phyloP scores from a whole-genome alignment of 2,113 vertebrate genomes.

The Antennarius striatus region DNA sequence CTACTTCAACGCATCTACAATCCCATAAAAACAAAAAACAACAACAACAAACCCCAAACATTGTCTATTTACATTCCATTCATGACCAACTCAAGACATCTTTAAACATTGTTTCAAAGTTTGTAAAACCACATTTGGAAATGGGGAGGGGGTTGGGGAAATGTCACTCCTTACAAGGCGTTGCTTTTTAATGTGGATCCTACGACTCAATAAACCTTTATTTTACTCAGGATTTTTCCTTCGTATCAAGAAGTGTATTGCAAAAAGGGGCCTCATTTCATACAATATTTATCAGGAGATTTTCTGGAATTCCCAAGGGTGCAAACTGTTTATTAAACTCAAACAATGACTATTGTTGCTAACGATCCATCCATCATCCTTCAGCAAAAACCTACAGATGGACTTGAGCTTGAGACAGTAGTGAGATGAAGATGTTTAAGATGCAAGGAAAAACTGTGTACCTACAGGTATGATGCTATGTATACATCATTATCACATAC shows the following conservation, averaged over 20 bases:
- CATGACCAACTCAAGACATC: slow-evolving; percentile 49
- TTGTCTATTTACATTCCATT: slow-evolving; percentile 61
- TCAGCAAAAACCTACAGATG: slow-evolving; percentile 56
- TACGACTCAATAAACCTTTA: background rate
- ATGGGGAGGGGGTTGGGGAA: slow-evolving; percentile 5
- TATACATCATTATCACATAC: too few relatives aligned
- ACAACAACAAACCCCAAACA: slow-evolving; percentile 29
- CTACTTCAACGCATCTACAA: slow-evolving; percentile 49
- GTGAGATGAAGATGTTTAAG: too few relatives aligned
- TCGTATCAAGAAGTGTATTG: background rate
- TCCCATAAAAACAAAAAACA: slow-evolving; percentile 28
- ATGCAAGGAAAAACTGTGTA: too few relatives aligned
- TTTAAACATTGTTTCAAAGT: slow-evolving; percentile 28
- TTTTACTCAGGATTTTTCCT: slow-evolving; percentile 16
- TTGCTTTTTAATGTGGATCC: too few relatives aligned
- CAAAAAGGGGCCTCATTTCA: slow-evolving; percentile 17
- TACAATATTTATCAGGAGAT: slow-evolving; percentile 15
- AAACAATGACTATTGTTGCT: slow-evolving; percentile 58
- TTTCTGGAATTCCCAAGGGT: slow-evolving; percentile 47
- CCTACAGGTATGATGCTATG: too few relatives aligned
- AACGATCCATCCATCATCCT: slow-evolving; percentile 62
- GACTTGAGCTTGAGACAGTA: slow-evolving; percentile 24
- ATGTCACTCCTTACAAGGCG: slow-evolving; percentile 2
- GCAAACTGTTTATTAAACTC: slow-evolving; percentile 59
- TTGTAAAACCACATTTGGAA: slow-evolving; percentile 30